Conservation (phyloP, 2,888 invertebrate genomes). For the Drosophila anomelani region DNA sequence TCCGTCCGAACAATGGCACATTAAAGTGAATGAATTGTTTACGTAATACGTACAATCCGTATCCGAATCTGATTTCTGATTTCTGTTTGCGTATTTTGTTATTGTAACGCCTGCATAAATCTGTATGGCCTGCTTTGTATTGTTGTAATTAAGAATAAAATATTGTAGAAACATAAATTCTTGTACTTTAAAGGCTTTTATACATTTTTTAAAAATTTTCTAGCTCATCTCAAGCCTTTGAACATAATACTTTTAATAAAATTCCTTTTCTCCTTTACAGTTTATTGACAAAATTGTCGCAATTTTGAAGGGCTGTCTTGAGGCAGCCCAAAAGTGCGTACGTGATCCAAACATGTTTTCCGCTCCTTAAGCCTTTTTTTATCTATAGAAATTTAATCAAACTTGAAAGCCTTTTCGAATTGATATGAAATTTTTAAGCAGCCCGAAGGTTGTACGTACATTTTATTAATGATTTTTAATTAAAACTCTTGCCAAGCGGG, state of each 20-base stretch:
- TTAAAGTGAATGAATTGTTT: constrained; percentile 61
- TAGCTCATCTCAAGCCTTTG: no score
- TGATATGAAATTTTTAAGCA: constrained; percentile 16
- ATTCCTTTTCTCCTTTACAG: neutral
- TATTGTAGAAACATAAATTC: neutral
- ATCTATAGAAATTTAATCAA: constrained; percentile 31
- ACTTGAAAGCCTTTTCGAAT: constrained; percentile 32
- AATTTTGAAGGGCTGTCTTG: constrained; percentile 16
- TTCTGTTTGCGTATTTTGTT: constrained; percentile 35
- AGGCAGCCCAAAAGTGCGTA: constrained; percentile 17
- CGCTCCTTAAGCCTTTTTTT: constrained; percentile 8
- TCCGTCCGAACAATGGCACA: constrained; percentile 43
- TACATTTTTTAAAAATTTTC: neutral
- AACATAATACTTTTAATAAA: neutral
- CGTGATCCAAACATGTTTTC: constrained; percentile 34
- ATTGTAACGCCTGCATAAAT: constrained; percentile 37
- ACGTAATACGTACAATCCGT: constrained; percentile 23
- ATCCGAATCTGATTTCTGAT: constrained; percentile 32
- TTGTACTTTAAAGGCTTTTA: neutral
- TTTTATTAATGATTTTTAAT: constrained; percentile 32
- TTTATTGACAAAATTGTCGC: constrained; percentile 28
- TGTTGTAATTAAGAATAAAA: constrained; percentile 42
- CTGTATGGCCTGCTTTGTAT: constrained; percentile 14
- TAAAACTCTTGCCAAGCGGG: constrained; percentile 13
- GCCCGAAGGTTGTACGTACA: neutral